Percentiles rank a stretch among this genome's conserved stretches.
Evolutionary conservation across 1,140 invertebrate genomes (phyloP).

Genomic region (Drosophila ananassae): DNA sequence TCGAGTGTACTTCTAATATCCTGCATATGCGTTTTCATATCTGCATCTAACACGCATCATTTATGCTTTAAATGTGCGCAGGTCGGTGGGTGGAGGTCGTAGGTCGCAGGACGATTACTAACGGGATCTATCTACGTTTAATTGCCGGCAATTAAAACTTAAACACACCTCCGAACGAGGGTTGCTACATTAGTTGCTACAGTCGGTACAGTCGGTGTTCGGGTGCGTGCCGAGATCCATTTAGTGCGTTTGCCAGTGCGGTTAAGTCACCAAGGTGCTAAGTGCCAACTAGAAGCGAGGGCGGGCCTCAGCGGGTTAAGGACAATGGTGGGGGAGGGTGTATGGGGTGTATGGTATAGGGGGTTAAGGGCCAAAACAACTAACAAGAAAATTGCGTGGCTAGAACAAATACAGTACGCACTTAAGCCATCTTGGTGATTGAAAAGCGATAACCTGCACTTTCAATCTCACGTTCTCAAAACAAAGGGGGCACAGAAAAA

Average conservation of each 20-base stretch:
- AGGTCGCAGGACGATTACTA: constrained; percentile 9
- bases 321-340: not conserved
- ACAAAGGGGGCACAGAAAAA: not conserved
- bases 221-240: constrained; percentile 71
- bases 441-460: constrained; percentile 51
- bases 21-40: constrained; percentile 25
- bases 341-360: not conserved
- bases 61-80: constrained; percentile 15
- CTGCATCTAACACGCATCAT: constrained; percentile 46
- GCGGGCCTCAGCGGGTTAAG: constrained; percentile 5
- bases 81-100: constrained; percentile 17
- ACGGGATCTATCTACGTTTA: constrained; percentile 78
- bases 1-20: not conserved
- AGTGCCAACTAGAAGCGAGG: constrained; percentile 36
- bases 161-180: constrained; percentile 53
- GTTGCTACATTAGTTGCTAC: constrained; percentile 5
- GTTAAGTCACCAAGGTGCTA: constrained; percentile 80
- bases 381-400: constrained; percentile 78
- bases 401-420: constrained; percentile 58
- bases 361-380: not conserved
- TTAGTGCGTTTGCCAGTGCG: constrained; percentile 66
- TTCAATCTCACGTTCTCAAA: not conserved
- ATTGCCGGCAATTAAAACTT: constrained; percentile 83
- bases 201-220: constrained; percentile 20
- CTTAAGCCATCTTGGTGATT: constrained; percentile 47